Evolutionary conservation across 2,797 vertebrate species (phyloP), one percentile per base, ranked within the genome.

Genomic region (Betta splendens): DNA sequence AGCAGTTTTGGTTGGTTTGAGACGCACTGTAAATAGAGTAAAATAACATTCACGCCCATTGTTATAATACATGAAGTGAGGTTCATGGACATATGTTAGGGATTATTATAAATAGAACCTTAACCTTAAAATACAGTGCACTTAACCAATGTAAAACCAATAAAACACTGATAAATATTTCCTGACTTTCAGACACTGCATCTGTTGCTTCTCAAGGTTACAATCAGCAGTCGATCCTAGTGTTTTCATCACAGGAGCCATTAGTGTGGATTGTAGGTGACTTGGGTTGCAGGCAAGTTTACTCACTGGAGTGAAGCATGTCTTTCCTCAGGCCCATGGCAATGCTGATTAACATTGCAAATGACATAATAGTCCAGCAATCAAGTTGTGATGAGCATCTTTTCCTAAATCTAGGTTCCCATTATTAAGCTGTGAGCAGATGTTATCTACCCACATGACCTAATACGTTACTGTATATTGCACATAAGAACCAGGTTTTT

Each of bases 341-440:
- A 42, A 22, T 25, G 18, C 23, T 70, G 69, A 74, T 57, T 75
- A 33, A 52, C 46, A 74, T 64, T 43, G 4, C 28, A 83, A 81
- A 75, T 67, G 18, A 60, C 53, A 64, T 74, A 75, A 73, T 67
- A 48, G 55, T 49, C 21, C 45, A 55, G 62, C 48, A 84, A 73
- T 83, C 63, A 72, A 20, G 50, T 65, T 54, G 35, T 18, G 77
- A 57, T 42, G 29, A 67, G 38, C 35, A 38, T 56, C n/a, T 51
- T 55, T 59, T 16, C 25, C 61, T 40, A 50, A 70, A 60, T 69
- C 52, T 57, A 68, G 26, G 64, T 75, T 74, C 43, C 50, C 20
- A 57, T 61, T 69, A 58, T 55, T 39, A 53, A 37, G 40, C 50
- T 54, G 25, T n/a, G 55, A 64, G 50, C 13, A 25, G 35, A 42